These are phyloP conservation scores for Eclectus roratus DNA, from an alignment of 2,113 vertebrate species.

Conservation along the genomic window DNA sequence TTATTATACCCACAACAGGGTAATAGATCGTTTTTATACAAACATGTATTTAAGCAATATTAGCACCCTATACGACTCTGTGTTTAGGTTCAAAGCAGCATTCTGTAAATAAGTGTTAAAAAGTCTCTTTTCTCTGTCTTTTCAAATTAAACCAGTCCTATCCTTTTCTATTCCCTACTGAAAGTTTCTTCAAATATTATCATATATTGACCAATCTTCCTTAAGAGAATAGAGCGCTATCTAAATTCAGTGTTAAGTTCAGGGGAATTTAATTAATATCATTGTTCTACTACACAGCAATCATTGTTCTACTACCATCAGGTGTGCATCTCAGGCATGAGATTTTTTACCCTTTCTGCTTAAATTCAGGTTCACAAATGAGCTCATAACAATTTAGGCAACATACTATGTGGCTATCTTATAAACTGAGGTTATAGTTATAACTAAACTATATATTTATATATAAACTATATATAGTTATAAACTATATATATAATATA, in stretches of 20 bases:
- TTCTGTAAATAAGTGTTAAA: background rate
- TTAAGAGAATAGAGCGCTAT: background rate
- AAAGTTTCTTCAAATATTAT: background rate
- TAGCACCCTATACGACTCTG: background rate
- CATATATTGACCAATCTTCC: background rate
- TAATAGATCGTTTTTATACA: background rate
- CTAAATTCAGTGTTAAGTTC: background rate
- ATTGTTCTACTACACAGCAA: background rate
- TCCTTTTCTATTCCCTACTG: background rate
- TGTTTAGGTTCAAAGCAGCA: background rate
- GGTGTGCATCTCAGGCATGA: background rate
- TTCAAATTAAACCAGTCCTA: background rate
- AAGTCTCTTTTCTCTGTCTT: background rate
- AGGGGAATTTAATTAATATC: background rate
- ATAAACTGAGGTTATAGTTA: background rate
- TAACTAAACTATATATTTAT: background rate
- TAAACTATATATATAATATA: background rate
- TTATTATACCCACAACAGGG: background rate
- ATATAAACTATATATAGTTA: background rate
- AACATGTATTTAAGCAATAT: background rate
- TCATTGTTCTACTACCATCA: background rate
- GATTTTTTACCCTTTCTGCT: background rate
- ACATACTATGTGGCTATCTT: background rate
- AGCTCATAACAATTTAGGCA: background rate
- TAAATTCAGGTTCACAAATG: background rate